Evolutionary conservation across 2,113 vertebrate species (phyloP).

Genomic region (Mesocricetus auratus): DNA sequence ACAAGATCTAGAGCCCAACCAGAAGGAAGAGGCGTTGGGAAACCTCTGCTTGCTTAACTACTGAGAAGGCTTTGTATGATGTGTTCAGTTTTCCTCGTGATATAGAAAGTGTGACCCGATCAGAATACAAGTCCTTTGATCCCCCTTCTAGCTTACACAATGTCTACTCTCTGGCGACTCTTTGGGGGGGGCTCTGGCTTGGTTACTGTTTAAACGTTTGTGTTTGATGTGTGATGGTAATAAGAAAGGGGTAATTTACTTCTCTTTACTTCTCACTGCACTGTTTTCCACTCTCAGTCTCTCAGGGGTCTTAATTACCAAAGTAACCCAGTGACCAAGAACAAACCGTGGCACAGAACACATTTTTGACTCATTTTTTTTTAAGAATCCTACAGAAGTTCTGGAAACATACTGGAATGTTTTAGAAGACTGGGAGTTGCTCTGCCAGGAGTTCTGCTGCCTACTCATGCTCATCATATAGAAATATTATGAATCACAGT

Average conservation of each 20-base stretch:
- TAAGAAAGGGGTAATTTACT: background rate
- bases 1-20: background rate
- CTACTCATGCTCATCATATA: background rate
- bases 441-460: background rate
- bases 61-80: background rate
- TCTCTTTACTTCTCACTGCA: background rate
- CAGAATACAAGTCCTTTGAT: background rate
- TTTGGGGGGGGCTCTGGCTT: background rate
- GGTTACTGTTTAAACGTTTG: background rate
- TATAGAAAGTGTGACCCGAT: background rate
- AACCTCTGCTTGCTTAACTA: background rate
- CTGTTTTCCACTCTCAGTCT: background rate
- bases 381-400: background rate
- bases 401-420: background rate
- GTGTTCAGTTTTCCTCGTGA: background rate
- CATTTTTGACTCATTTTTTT: background rate
- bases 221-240: background rate
- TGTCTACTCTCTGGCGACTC: background rate
- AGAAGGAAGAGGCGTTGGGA: background rate
- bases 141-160: background rate
- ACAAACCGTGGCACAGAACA: background rate
- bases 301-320: background rate
- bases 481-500: background rate
- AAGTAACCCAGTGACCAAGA: background rate
- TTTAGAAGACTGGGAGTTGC: background rate